Evolutionary conservation across 2,113 vertebrate species (phyloP).

Genomic region (Rostratula benghalensis): DNA sequence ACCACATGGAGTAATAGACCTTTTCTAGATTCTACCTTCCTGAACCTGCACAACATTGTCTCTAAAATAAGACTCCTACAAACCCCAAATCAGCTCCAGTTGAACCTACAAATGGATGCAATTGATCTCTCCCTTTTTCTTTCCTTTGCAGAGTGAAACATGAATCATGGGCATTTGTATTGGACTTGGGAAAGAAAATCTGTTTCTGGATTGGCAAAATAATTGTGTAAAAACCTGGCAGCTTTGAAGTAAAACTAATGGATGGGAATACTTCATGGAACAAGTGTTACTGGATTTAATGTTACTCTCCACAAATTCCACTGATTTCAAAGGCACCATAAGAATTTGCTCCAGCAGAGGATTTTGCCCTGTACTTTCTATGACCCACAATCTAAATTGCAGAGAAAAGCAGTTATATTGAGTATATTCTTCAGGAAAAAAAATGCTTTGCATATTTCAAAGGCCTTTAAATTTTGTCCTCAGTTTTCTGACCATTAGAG

Average conservation of each 20-base stretch:
- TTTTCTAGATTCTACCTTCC: background rate
- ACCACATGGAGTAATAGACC: background rate
- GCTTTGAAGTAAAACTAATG: slow-evolving; percentile 41
- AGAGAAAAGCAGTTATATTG: background rate
- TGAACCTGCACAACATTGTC: background rate
- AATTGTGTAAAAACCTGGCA: slow-evolving; percentile 62
- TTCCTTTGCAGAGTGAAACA: slow-evolving; percentile 13
- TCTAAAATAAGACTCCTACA: background rate
- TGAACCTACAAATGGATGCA: background rate
- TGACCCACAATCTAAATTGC: background rate
- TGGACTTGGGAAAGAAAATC: slow-evolving; percentile 7
- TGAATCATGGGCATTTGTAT: background rate
- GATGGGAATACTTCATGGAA: slow-evolving; percentile 48
- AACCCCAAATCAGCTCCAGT: background rate
- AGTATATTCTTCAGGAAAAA: background rate
- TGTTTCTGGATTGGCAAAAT: slow-evolving; percentile 58
- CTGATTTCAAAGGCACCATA: background rate
- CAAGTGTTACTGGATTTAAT: slow-evolving; percentile 61
- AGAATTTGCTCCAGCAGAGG: background rate
- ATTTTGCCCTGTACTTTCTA: background rate
- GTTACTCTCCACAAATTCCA: background rate
- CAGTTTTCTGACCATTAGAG: background rate
- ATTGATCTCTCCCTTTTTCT: background rate
- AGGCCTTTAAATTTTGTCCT: background rate
- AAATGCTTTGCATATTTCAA: background rate